Conservation (phyloP, 2,797 vertebrate species). For the Loris lydekkerianus region DNA sequence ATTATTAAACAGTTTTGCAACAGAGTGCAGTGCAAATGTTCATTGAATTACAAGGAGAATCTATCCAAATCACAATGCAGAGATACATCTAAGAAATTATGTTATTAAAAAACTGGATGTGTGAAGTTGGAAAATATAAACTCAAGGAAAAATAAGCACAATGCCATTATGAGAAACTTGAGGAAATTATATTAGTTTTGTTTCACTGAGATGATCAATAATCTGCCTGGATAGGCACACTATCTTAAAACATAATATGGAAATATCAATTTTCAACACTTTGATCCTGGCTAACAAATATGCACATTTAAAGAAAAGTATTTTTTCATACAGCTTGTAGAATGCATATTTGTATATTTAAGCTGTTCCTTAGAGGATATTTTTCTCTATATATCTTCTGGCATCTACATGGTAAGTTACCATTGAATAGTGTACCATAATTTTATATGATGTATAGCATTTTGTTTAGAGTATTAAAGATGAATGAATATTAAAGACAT, state of each 20-base stretch:
- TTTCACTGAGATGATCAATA: not conserved
- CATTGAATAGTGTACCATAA: not conserved
- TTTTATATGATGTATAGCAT: not conserved
- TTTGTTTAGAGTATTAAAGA: not conserved
- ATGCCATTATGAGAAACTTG: not conserved
- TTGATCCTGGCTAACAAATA: not conserved
- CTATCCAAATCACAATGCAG: not conserved
- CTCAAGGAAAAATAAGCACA: not conserved
- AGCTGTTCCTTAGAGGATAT: not conserved
- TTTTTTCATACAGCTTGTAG: not conserved
- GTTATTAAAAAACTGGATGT: not conserved
- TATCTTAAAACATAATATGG: not conserved
- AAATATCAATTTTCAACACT: not conserved
- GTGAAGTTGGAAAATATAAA: not conserved
- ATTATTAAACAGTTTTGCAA: conserved; percentile 22
- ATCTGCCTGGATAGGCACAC: not conserved
- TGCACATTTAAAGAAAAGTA: not conserved
- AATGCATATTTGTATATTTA: conserved; percentile 30
- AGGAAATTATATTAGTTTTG: conserved; percentile 3
- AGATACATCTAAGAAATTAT: not conserved
- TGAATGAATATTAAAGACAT: not conserved
- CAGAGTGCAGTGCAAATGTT: not conserved
- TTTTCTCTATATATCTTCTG: not conserved
- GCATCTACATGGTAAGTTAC: not conserved
- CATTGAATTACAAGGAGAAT: conserved; percentile 18